These are phyloP conservation scores for Myrmophylax atrothorax DNA, from an alignment of 2,113 vertebrate species.

Conservation along the genomic window DNA sequence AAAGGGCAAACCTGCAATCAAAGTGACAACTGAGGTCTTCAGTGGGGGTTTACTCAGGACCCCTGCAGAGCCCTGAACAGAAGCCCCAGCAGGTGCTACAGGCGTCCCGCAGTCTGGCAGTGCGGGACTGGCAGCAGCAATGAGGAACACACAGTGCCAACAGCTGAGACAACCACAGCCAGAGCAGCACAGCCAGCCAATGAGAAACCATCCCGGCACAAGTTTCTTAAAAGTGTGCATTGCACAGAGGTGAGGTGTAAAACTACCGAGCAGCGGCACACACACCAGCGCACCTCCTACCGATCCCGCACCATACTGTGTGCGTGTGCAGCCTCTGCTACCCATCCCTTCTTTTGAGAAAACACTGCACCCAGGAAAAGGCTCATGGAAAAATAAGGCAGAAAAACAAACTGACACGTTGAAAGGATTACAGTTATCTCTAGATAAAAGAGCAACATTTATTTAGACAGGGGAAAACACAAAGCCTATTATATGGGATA, in stretches of 20 bases:
- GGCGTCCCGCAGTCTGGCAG: background rate
- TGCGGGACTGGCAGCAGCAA: background rate
- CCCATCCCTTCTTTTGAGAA: background rate
- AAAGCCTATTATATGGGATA: background rate
- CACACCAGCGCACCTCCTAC: background rate
- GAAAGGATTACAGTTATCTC: background rate
- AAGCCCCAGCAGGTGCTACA: conserved; percentile 71
- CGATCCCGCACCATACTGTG: rapidly evolving
- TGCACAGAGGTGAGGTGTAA: background rate
- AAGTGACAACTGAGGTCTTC: conserved; percentile 74
- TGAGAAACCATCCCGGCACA: background rate
- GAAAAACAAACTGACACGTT: background rate
- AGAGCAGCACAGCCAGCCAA: background rate
- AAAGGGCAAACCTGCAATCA: conserved; percentile 76
- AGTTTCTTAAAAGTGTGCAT: background rate
- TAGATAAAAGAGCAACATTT: background rate
- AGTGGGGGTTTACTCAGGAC: conserved; percentile 38
- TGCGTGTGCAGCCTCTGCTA: background rate
- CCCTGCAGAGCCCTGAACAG: conserved; percentile 65
- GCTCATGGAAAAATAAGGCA: background rate
- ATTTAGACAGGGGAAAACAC: background rate
- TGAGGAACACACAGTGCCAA: background rate
- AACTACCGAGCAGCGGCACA: background rate
- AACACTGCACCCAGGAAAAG: background rate
- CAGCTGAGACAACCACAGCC: rapidly evolving